phyloP scores from a whole-genome alignment of 92 coral and sea anemone genomes.

The Paragorgia papillata region DNA sequence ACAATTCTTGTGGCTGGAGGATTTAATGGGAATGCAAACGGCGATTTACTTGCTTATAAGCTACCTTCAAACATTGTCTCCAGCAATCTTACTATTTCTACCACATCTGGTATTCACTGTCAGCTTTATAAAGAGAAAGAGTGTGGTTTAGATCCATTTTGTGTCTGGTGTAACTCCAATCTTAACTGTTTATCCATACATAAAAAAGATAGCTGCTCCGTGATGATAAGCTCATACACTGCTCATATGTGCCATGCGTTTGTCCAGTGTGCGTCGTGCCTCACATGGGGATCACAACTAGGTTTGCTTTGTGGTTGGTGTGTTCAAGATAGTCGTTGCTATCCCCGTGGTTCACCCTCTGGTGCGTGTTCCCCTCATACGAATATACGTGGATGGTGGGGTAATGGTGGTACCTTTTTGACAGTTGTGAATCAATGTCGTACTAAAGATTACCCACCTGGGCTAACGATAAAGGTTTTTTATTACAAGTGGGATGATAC shows the following conservation, averaged over 20 bases:
- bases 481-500: conserved; percentile 6
- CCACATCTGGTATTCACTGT: conserved; percentile 61
- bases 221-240: conserved; percentile 19
- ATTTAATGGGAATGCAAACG: conserved; percentile 70
- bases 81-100: conserved; percentile 44
- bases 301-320: conserved; percentile 87
- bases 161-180: conserved; percentile 72
- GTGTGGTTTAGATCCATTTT: conserved; percentile 75
- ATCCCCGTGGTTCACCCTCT: conserved; percentile 59
- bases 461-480: conserved; percentile 56
- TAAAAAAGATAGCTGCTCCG: conserved; percentile 45
- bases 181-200: conserved; percentile 51
- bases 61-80: conserved; percentile 62
- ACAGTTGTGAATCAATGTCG: conserved; percentile 64
- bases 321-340: conserved; percentile 92
- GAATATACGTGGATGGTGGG: conserved; percentile 89
- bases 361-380: conserved; percentile 68
- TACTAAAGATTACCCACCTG: conserved; percentile 76
- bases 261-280: conserved; percentile 69
- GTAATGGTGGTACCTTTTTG: conserved; percentile 65
- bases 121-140: conserved; percentile 23
- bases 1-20: conserved; percentile 78
- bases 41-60: conserved; percentile 76
- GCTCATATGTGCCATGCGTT: conserved; percentile 65
- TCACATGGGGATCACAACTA: conserved; percentile 61